Evolutionary conservation across 2,888 invertebrate genomes (phyloP).

Genomic region (Andrena flavipes): DNA sequence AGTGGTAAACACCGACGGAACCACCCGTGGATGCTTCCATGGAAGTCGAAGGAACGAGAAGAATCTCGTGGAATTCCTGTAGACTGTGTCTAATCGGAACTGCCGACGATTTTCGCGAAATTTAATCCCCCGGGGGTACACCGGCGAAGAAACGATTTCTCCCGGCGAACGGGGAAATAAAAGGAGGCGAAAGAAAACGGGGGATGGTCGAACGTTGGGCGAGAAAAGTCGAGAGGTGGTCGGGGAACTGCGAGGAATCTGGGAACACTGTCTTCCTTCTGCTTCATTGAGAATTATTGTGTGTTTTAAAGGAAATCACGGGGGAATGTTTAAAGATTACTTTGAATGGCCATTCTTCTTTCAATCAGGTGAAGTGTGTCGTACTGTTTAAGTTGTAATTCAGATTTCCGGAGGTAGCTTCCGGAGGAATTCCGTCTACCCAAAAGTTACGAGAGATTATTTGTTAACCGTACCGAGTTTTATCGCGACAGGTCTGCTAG

Average conservation of each 20-base stretch:
- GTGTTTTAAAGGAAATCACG: neutral
- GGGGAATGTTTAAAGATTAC: conserved; percentile 13
- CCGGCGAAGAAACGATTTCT: conserved; percentile 2
- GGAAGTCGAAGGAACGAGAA: neutral
- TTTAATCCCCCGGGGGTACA: conserved; percentile 44
- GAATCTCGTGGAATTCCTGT: conserved; percentile 42
- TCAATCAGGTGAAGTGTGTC: too few relatives aligned
- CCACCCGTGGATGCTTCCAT: conserved; percentile 16
- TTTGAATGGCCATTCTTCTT: neutral
- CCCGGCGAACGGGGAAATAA: conserved; percentile 6
- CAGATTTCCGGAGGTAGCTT: neutral
- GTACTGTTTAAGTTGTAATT: neutral
- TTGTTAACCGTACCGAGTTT: conserved; percentile 11
- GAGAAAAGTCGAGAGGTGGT: conserved; percentile 16
- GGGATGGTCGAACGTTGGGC: neutral
- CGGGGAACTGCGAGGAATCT: conserved; percentile 5
- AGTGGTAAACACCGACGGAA: neutral
- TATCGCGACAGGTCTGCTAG: conserved; percentile 1
- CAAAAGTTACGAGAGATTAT: neutral
- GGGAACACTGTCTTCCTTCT: conserved; percentile 7
- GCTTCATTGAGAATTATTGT: conserved; percentile 11
- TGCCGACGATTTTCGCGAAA: conserved; percentile 49
- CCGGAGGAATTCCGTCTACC: neutral
- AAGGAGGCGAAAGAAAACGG: conserved; percentile 2
- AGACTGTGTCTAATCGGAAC: conserved; percentile 15